phyloP scores from a whole-genome alignment of 2,113 vertebrate species.

The Dendrocopos noguchii region DNA sequence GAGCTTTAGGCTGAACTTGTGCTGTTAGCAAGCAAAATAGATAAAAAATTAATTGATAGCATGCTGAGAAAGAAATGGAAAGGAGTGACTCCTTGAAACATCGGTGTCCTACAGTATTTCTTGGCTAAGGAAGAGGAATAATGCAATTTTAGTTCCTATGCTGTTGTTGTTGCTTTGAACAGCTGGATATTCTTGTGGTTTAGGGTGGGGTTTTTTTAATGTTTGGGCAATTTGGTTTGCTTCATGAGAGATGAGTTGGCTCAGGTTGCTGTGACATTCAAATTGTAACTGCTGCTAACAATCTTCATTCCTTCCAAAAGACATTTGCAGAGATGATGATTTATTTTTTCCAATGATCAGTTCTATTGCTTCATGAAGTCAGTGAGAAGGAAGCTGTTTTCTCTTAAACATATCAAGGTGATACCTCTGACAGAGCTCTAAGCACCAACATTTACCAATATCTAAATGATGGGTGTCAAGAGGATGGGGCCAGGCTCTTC shows the following conservation, averaged over 20 bases:
- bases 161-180: background rate
- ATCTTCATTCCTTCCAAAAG: background rate
- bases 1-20: background rate
- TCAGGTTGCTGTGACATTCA: background rate
- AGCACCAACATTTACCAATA: too few species aligned
- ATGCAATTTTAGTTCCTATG: background rate
- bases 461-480: too few species aligned
- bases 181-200: background rate
- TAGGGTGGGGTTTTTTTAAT: background rate
- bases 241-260: background rate
- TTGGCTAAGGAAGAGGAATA: background rate
- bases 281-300: background rate
- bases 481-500: too few species aligned
- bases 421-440: background rate
- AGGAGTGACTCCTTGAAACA: background rate
- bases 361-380: background rate
- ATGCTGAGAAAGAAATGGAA: background rate
- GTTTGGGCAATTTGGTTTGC: background rate
- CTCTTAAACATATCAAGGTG: background rate
- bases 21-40: background rate
- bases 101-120: background rate
- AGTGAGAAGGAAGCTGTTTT: background rate
- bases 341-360: background rate
- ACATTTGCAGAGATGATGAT: background rate
- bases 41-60: background rate